phyloP scores from a whole-genome alignment of 2,113 vertebrate genomes.

The Cebidichthys violaceus region DNA sequence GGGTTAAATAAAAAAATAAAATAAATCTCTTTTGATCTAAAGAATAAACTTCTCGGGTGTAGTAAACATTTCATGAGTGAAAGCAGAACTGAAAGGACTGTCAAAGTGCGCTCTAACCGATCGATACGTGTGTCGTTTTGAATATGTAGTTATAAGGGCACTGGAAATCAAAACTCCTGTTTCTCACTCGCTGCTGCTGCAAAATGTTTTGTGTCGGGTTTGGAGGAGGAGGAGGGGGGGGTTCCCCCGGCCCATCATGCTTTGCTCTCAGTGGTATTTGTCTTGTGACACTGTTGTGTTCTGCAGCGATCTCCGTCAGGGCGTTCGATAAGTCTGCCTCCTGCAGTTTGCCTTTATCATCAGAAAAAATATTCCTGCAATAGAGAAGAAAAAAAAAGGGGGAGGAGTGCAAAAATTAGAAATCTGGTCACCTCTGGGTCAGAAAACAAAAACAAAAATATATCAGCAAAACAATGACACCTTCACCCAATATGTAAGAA shows the following conservation, averaged over 20 bases:
- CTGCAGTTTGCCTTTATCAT: conserved; percentile 87
- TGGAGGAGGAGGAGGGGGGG: too few relatives aligned
- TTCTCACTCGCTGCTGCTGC: conserved; percentile 43
- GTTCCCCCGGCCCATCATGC: conserved; percentile 85
- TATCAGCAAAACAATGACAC: conserved; percentile 58
- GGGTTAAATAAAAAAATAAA: conserved; percentile 79
- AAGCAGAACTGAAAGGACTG: conserved; percentile 76
- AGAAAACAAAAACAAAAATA: neutral
- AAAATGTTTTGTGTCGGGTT: conserved; percentile 61
- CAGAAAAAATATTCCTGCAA: conserved; percentile 88
- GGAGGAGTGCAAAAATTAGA: conserved; percentile 40
- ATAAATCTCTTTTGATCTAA: conserved; percentile 70
- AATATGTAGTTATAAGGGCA: conserved; percentile 91
- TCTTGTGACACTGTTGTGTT: conserved; percentile 92
- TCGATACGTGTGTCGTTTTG: conserved; percentile 71
- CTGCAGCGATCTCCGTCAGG: conserved; percentile 86
- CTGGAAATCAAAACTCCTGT: conserved; percentile 88
- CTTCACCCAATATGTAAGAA: conserved; percentile 79
- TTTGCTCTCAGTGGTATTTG: conserved; percentile 91
- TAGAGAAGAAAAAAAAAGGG: conserved; percentile 36
- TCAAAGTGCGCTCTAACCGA: conserved; percentile 85
- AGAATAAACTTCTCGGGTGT: conserved; percentile 63
- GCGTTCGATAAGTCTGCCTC: conserved; percentile 87
- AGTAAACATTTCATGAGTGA: conserved; percentile 64
- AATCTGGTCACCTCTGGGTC: neutral